These are phyloP conservation scores for Chinchilla lanigera DNA, from an alignment of 2,113 vertebrate species.

Conservation along the genomic window DNA sequence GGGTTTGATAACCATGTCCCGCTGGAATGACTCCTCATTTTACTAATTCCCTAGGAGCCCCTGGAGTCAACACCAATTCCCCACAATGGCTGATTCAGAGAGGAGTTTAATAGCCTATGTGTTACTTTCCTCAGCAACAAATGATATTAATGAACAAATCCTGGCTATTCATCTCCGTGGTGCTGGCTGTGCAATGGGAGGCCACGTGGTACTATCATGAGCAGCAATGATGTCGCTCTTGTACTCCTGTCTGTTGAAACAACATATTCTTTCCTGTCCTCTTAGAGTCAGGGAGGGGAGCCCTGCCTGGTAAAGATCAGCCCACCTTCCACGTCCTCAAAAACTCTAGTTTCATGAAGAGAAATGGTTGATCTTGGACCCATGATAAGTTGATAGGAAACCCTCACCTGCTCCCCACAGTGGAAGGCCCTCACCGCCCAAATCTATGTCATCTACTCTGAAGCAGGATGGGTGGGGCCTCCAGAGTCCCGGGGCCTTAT, in stretches of 20 bases:
- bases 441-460: background rate
- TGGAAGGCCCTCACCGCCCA: background rate
- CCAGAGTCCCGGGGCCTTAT: background rate
- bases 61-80: background rate
- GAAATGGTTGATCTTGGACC: background rate
- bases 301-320: background rate
- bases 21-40: background rate
- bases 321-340: background rate
- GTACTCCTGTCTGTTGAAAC: slow-evolving; percentile 13
- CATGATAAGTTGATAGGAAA: background rate
- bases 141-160: slow-evolving; percentile 48
- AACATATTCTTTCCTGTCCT: background rate
- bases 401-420: background rate
- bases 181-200: background rate
- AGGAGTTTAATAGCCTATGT: background rate
- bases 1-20: background rate
- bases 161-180: background rate
- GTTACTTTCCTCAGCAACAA: slow-evolving; percentile 32
- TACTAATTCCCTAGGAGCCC: slow-evolving; percentile 10
- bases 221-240: background rate
- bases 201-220: background rate
- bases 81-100: background rate
- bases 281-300: background rate
- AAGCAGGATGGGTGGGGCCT: background rate
- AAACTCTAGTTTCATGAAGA: background rate